Evolutionary conservation across 2,113 vertebrate genomes (phyloP), one percentile per base, ranked within the genome.

Genomic region (Toxostoma redivivum): DNA sequence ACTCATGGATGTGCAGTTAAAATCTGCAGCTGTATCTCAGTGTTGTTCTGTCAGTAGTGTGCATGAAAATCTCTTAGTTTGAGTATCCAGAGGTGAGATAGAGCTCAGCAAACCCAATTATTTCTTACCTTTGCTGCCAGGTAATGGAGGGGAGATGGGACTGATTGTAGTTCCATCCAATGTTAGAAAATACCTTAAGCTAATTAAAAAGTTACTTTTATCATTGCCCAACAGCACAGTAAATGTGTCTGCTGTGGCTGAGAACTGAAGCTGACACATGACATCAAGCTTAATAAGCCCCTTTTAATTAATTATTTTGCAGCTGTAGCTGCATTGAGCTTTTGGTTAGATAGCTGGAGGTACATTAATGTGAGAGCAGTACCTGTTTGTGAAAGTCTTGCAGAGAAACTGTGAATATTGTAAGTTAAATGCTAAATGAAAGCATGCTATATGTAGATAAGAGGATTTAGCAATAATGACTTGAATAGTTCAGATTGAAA

Each of bases 391-490:
- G 0, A 65, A 74, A 77, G 64, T 62, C 53, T 76, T 57, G 14
- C 69, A 48, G 72, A 64, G 69, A 58, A 81, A 66, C 50, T 47
- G 30, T 50, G 79, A 58, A 62, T 95, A 54, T 47, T 93, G 33
- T 58, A 50, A 81, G 64, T 74, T 66, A 92, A 90, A 90, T 73
- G 48, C 47, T 88, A 66, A 90, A 88, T 51, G 58, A n/a, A 66
- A 77, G 35, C 56, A 19, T 93, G 93, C 71, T 81, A 12, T 76
- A 27, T 48, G 77, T 81, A 89, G 94, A 86, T 96, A 96, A 96
- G 94, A 86, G 96, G 95, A 86, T 95, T 96, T 95, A 69, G 61
- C 64, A 81, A 60, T 88, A 92, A 86, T 80, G n/a, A 28, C 90
- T 93, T 83, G 50, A 86, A 86, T 71, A 73, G 71, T 94, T 86